Conservation (phyloP, 1,140 invertebrate species). For the Temnothorax nylanderi region DNA sequence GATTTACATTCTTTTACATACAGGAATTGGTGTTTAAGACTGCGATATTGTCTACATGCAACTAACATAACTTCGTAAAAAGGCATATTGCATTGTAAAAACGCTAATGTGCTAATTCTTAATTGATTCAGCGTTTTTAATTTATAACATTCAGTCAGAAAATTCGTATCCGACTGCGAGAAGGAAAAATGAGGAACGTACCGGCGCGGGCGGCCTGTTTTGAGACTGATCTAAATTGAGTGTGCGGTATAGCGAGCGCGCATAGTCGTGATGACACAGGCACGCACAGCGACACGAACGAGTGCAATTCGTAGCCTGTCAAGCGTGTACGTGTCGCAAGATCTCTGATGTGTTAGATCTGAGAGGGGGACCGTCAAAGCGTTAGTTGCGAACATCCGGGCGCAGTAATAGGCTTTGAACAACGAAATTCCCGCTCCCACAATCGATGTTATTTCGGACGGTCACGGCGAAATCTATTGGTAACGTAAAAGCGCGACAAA, state of each 20-base stretch:
- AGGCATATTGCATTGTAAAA: background rate
- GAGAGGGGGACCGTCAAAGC: conserved; percentile 59
- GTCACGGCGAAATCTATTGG: background rate
- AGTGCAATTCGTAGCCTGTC: background rate
- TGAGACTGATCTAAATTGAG: conserved; percentile 24
- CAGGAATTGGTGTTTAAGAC: background rate
- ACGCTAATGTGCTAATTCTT: background rate
- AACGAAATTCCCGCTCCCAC: conserved; percentile 55
- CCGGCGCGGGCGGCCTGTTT: background rate
- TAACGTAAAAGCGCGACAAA: background rate
- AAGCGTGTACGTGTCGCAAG: background rate
- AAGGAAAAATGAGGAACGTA: background rate
- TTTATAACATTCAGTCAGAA: background rate
- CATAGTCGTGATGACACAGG: background rate
- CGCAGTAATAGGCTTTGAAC: conserved; percentile 68
- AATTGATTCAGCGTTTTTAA: background rate
- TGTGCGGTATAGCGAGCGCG: background rate
- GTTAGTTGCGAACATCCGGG: conserved; percentile 76
- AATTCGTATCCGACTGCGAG: background rate
- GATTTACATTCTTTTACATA: background rate
- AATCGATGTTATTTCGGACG: conserved; percentile 46
- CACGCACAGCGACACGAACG: background rate
- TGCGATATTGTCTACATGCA: background rate
- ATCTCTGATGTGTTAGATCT: conserved; percentile 14
- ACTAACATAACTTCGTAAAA: background rate